Base-by-base conservation (phyloP, 2,797 vertebrate species). In the Geotrypetes seraphini region DNA sequence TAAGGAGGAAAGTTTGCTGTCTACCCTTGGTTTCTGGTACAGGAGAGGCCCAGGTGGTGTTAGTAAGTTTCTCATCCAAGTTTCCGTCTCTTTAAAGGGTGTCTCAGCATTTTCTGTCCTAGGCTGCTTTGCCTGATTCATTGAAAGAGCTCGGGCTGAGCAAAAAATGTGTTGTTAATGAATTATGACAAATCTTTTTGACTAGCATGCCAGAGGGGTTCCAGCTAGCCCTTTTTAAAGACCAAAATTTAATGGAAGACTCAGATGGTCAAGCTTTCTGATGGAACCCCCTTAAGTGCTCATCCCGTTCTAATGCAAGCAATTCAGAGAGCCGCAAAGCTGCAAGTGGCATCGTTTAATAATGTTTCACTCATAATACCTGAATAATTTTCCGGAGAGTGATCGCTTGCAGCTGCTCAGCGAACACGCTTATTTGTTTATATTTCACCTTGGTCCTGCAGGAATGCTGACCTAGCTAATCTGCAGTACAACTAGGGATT, bases 121-220 rank as follows among this genome's bases (percentile, higher is more conserved):
- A 24, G 47, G 41, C 64, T 6, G 47, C 63, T 61, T n/a, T 55
- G 56, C 53, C 53, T 49, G 62, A 42, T 62, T 62, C 64, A 34
- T 43, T 41, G 65, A 70, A 58, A 54, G 60, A 68, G n/a, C n/a
- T n/a, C n/a, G n/a, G n/a, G n/a, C 60, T 46, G 65, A 63, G 70
- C 58, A 50, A 47, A 51, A n/a, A 53, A 59, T 44, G 39, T 66
- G 76, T 71, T 76, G 37, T 57, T 83, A 75, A 86, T 81, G 74
- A 68, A 52, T 77, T 58, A 73, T 71, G 73, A 82, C 76, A 77
- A 67, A 70, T 44, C 63, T 65, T 73, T n/a, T 68, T 69, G 64
- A 66, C 73, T 65, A 38, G 67, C 64, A 63, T 54, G 58, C 67
- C 69, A 39, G 49, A 60, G 45, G 67, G 49, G 55, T 70, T 73